A percentile compares a stretch with the other conserved stretches of the same genome.
Evolutionary conservation across 2,113 vertebrate genomes (phyloP).

Genomic region (Charadrius vociferus): DNA sequence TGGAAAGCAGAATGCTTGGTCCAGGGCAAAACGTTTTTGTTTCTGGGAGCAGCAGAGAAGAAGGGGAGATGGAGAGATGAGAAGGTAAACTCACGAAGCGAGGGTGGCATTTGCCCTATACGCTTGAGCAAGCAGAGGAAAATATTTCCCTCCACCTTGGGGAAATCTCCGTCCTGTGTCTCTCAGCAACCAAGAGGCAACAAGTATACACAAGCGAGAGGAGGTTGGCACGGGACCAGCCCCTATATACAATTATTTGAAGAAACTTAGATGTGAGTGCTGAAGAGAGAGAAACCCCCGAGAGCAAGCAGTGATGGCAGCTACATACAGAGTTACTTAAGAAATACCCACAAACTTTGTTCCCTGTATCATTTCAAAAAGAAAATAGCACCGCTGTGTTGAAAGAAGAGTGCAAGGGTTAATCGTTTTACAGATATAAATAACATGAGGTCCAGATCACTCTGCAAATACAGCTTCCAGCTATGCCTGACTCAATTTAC

Average conservation of each 20-base stretch:
- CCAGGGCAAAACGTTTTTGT: not conserved
- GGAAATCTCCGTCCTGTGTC: not conserved
- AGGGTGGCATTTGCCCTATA: not conserved
- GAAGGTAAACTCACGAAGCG: not conserved
- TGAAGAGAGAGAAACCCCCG: not conserved
- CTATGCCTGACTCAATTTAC: not conserved
- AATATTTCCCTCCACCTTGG: not conserved
- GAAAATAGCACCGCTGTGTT: not conserved
- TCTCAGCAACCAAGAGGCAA: not conserved
- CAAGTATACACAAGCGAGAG: not conserved
- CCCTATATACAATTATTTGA: not conserved
- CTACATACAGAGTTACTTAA: not conserved
- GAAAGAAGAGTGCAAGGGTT: conserved; percentile 8
- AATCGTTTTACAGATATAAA: not conserved
- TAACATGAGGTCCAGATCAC: not conserved
- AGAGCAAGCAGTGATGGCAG: not conserved
- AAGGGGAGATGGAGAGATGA: not conserved
- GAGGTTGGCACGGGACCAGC: not conserved
- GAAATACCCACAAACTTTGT: not conserved
- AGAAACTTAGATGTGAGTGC: not conserved
- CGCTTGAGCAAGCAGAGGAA: not conserved
- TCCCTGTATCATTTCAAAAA: not conserved
- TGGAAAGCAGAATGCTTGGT: not conserved
- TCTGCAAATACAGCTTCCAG: not conserved
- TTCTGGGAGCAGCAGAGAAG: not conserved